Evolutionary conservation across 2,113 vertebrate genomes (phyloP), one percentile per base, ranked within the genome.

Genomic region (Glaucomys volans): DNA sequence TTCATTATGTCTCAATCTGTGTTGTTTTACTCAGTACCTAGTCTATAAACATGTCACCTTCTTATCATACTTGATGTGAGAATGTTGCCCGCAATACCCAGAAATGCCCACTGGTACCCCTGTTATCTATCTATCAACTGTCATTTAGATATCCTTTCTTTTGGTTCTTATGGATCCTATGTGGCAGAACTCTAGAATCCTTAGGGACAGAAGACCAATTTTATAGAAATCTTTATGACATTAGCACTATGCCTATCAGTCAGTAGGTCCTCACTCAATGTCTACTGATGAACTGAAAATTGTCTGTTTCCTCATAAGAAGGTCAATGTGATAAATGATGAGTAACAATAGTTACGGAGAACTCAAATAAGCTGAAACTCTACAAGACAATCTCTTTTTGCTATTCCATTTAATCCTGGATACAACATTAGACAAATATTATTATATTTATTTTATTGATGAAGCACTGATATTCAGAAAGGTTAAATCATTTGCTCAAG

Each of bases 391-490:
- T 42, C 79, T 95, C 32, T 87, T 69, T 8, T 77, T n/a, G 67
- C 30, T 30, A 32, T 62, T 90, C 17, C 22, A 85, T 72, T 90
- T 96, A 67, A 93, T 94, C 13, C 35, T 87, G 88, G 80, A 64
- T 17, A 54, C 44, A 79, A 74, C 13, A 50, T 18, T 66, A 35
- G 57, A 44, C 88, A 40, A 18, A 67, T 17, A 62, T 59, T 72
- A 81, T 93, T 82, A 57, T 44, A 18, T 7, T 85, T 85, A 47
- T 57, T 84, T 87, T 94, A 88, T 80, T 86, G 11, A 77, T 79
- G 67, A 57, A 16, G 91, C 16, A 11, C 9, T 22, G 18, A 82
- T 30, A 71, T 89, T 93, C 22, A 69, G 47, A 91, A 93, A 94
- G 22, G 2, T 76, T 90, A 59, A 85, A 35, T 80, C 12, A 37